Evolutionary conservation across 2,797 vertebrate genomes (phyloP).

Genomic region (Eurystomus glaucurus): DNA sequence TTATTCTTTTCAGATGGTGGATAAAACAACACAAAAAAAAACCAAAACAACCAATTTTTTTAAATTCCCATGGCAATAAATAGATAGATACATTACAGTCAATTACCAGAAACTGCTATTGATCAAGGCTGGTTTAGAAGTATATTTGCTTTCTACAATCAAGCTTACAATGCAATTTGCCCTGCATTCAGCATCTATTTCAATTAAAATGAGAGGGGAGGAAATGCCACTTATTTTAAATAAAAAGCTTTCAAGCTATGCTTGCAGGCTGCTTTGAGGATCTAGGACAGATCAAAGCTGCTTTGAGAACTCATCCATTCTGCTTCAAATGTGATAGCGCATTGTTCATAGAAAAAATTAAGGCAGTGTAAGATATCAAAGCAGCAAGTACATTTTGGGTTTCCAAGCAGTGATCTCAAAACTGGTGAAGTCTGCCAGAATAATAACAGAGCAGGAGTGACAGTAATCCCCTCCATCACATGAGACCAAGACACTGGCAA

Average conservation of each 20-base stretch:
- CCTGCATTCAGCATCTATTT: conserved; percentile 74
- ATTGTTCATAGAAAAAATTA: conserved; percentile 39
- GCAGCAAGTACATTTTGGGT: conserved; percentile 10
- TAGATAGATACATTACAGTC: conserved; percentile 45
- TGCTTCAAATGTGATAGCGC: conserved; percentile 41
- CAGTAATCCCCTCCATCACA: not conserved
- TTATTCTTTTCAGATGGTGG: conserved; percentile 1
- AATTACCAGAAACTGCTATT: conserved; percentile 64
- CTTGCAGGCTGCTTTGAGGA: conserved; percentile 68
- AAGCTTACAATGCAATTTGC: conserved; percentile 55
- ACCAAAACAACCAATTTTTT: not conserved
- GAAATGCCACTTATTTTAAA: conserved; percentile 77
- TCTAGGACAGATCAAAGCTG: conserved; percentile 74
- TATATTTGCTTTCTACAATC: not conserved
- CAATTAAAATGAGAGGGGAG: conserved; percentile 73
- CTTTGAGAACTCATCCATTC: conserved; percentile 71
- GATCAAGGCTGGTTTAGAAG: conserved; percentile 61
- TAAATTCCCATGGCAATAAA: conserved; percentile 5
- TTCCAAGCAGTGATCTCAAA: conserved; percentile 23
- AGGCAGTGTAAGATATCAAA: conserved; percentile 48
- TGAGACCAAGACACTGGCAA: not conserved
- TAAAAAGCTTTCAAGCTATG: conserved; percentile 76
- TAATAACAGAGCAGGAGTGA: not conserved
- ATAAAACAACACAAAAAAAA: not conserved
- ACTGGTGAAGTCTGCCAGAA: conserved; percentile 42